phyloP scores from a whole-genome alignment of 2,113 vertebrate genomes.

The Istiophorus platypterus region DNA sequence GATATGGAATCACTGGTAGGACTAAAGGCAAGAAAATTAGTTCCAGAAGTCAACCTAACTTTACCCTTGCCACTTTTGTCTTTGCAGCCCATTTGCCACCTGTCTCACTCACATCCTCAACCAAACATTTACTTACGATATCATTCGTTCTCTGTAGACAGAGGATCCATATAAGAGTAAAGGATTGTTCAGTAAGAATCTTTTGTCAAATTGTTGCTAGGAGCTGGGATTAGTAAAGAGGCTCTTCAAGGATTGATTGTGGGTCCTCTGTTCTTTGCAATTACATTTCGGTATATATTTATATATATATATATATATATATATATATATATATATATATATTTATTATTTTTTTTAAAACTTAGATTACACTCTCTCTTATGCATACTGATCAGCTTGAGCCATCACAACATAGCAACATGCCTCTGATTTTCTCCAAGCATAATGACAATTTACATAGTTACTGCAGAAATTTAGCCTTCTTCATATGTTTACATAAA shows the following conservation, averaged over 20 bases:
- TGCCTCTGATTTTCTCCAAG: not conserved
- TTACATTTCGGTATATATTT: not conserved
- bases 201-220: not conserved
- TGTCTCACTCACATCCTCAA: conserved; percentile 9
- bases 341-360: not conserved
- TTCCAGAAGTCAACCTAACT: conserved; percentile 12
- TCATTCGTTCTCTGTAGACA: not conserved
- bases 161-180: no score
- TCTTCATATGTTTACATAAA: not conserved
- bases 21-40: not conserved
- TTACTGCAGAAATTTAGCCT: not conserved
- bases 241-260: not conserved
- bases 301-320: no score
- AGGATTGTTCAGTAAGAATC: not conserved
- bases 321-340: no score
- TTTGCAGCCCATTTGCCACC: not conserved
- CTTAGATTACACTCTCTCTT: not conserved
- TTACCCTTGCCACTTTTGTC: conserved; percentile 12
- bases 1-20: not conserved
- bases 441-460: not conserved
- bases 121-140: not conserved
- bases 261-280: not conserved
- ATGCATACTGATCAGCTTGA: not conserved
- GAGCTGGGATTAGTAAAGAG: not conserved
- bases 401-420: not conserved